Conservation (phyloP, 2,888 invertebrate species). For the Ctenicera cuprea region DNA sequence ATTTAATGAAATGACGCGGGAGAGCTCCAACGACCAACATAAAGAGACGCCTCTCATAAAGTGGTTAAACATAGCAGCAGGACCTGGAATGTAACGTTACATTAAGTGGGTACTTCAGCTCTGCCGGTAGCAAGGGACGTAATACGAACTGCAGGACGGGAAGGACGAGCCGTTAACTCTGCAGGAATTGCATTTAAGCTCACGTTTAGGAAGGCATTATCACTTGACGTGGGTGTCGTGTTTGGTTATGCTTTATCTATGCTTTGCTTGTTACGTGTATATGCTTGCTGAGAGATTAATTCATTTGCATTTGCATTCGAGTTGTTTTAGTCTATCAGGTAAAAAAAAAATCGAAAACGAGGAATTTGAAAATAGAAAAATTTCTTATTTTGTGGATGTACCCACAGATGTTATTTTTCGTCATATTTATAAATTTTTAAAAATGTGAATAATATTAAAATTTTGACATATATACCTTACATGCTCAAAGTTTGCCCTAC, state of each 20-base stretch:
- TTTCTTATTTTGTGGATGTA: too few species aligned
- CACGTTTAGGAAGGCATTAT: conserved; percentile 22
- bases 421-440: too few species aligned
- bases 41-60: conserved; percentile 42
- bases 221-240: conserved; percentile 6
- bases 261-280: not conserved
- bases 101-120: conserved; percentile 42
- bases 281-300: too few species aligned
- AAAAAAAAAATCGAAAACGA: too few species aligned
- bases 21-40: conserved; percentile 31
- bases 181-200: conserved; percentile 41
- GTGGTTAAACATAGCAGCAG: conserved; percentile 44
- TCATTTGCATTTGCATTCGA: too few species aligned
- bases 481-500: too few species aligned
- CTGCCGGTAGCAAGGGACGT: conserved; percentile 38
- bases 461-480: too few species aligned
- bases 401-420: too few species aligned
- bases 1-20: conserved; percentile 29
- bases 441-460: too few species aligned
- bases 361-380: too few species aligned
- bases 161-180: conserved; percentile 34
- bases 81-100: conserved; percentile 42
- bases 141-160: conserved; percentile 35
- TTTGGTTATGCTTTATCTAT: conserved; percentile 1
- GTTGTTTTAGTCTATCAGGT: too few species aligned